Conservation (phyloP, 2,113 vertebrate genomes). For the Takifugu flavidus region DNA sequence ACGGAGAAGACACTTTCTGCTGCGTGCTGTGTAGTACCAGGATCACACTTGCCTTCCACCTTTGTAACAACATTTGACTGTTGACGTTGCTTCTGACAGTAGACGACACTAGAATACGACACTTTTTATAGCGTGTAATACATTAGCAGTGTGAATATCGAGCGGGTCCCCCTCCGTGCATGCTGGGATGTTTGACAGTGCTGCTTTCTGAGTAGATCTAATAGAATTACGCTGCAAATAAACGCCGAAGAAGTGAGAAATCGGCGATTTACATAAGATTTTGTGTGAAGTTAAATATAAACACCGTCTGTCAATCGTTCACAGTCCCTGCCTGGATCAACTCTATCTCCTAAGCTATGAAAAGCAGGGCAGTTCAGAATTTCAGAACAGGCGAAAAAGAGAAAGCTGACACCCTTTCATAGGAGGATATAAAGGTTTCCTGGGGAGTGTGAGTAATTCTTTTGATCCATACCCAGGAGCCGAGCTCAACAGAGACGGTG, state of each 20-base stretch:
- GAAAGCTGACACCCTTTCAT: conserved; percentile 28
- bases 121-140: no score
- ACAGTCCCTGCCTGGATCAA: not conserved
- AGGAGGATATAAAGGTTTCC: conserved; percentile 4
- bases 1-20: not conserved
- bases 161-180: no score
- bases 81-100: no score
- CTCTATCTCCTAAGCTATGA: not conserved
- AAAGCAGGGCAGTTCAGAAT: not conserved
- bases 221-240: no score
- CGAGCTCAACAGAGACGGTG: conserved; percentile 4
- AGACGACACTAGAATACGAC: no score
- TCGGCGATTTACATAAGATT: no score
- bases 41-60: not conserved
- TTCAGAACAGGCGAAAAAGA: conserved; percentile 5
- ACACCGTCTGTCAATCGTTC: no score
- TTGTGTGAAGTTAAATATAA: no score
- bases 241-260: no score
- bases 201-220: no score
- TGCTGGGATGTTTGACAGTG: no score
- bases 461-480: conserved; percentile 18
- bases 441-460: conserved; percentile 23
- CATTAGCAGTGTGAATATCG: no score
- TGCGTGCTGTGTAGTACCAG: not conserved
- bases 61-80: not conserved